Percentiles rank a stretch among this genome's conserved stretches.
These are phyloP conservation scores for Lymantria dispar DNA, from an alignment of 2,888 invertebrate genomes.

Conservation along the genomic window DNA sequence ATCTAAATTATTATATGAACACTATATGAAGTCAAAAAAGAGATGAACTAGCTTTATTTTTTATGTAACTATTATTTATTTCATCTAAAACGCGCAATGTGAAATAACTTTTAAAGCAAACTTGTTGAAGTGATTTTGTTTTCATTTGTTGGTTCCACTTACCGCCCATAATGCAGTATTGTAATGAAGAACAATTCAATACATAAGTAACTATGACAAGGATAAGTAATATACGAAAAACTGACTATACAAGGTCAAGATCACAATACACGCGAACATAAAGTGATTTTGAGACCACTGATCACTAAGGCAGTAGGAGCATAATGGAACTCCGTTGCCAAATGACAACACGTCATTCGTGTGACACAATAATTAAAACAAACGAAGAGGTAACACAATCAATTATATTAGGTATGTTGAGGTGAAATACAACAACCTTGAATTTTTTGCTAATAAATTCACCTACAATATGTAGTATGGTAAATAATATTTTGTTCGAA, in stretches of 20 bases:
- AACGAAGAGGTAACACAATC: constrained; percentile 58
- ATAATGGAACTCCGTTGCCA: constrained; percentile 38
- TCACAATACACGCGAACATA: constrained; percentile 42
- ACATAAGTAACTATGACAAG: constrained; percentile 45
- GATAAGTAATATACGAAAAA: constrained; percentile 46
- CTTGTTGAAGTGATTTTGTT: too few species aligned
- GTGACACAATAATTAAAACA: constrained; percentile 66
- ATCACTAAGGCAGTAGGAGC: constrained; percentile 15
- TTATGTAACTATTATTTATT: too few species aligned
- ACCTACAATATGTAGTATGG: constrained; percentile 38
- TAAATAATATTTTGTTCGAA: constrained; percentile 31
- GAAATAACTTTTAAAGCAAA: too few species aligned
- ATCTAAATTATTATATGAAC: too few species aligned
- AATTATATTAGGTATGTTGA: constrained; percentile 50
- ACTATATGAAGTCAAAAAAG: too few species aligned
- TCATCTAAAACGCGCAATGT: too few species aligned
- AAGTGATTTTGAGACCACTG: constrained; percentile 28
- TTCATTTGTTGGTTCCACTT: constrained; percentile 43
- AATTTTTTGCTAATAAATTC: constrained; percentile 48
- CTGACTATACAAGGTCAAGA: constrained; percentile 62
- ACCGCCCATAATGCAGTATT: constrained; percentile 62
- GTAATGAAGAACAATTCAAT: constrained; percentile 51
- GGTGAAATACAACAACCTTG: constrained; percentile 72
- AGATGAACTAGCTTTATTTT: too few species aligned
- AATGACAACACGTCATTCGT: constrained; percentile 45